phyloP scores from a whole-genome alignment of 1,140 invertebrate genomes.

The Lucilia cuprina region DNA sequence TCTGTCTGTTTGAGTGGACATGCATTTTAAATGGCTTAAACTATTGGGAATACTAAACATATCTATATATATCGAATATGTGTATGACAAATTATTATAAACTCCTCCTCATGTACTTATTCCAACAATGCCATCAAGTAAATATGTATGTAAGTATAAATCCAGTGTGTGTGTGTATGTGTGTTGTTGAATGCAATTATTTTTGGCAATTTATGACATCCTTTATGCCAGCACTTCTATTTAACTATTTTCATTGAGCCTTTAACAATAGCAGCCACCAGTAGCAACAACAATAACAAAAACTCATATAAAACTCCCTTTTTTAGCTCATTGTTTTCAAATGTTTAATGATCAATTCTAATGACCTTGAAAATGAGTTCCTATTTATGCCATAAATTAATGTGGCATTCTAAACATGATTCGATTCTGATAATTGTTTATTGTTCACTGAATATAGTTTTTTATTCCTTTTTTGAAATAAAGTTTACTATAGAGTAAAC shows the following conservation, averaged over 20 bases:
- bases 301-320: not conserved
- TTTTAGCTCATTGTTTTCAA: not conserved
- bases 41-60: not conserved
- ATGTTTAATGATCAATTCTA: not conserved
- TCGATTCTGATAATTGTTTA: not conserved
- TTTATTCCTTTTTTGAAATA: too few species aligned
- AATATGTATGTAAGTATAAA: not conserved
- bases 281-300: not conserved
- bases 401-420: not conserved
- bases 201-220: conserved; percentile 29
- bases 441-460: too few species aligned
- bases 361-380: conserved; percentile 35
- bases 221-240: not conserved
- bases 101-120: not conserved
- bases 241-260: not conserved
- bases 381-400: conserved; percentile 25
- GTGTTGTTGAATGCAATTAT: not conserved
- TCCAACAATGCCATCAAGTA: not conserved
- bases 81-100: not conserved
- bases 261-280: not conserved
- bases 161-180: too few species aligned
- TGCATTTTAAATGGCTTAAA: not conserved
- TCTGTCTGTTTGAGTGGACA: not conserved
- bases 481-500: too few species aligned
- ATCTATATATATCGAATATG: not conserved